Percentiles rank a stretch among this genome's conserved stretches.
phyloP scores from a whole-genome alignment of 2,113 vertebrate genomes.

The Mastomys natalensis region DNA sequence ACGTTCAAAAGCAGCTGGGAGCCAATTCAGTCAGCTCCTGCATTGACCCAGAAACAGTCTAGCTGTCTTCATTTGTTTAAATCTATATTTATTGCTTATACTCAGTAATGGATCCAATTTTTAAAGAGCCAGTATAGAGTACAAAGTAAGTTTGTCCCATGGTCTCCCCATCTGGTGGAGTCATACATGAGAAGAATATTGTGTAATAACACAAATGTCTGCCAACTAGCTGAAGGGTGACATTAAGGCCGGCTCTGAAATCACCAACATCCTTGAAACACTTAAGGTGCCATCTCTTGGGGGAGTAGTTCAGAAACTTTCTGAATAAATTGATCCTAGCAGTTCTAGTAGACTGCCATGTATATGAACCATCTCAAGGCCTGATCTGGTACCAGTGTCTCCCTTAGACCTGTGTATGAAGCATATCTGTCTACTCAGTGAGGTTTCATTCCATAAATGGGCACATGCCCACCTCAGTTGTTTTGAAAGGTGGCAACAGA shows the following conservation, averaged over 20 bases:
- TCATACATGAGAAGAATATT: neutral
- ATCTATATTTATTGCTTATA: neutral
- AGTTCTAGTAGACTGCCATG: neutral
- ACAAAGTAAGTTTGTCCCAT: neutral
- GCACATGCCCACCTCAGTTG: neutral
- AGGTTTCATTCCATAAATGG: neutral
- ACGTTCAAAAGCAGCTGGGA: neutral
- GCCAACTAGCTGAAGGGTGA: neutral
- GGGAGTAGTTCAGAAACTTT: neutral
- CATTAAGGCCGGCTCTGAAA: neutral
- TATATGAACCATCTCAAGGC: rapidly evolving
- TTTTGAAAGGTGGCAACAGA: neutral
- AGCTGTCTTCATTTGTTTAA: neutral
- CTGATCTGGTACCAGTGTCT: neutral
- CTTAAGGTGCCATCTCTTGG: neutral
- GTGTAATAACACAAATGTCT: neutral
- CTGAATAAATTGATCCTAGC: neutral
- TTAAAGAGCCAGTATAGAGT: neutral
- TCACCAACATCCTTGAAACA: neutral
- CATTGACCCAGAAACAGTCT: neutral
- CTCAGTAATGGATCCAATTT: neutral
- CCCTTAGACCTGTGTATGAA: neutral
- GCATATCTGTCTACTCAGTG: neutral
- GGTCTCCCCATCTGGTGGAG: neutral
- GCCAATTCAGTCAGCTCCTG: neutral